Percentiles rank a stretch among this genome's conserved stretches.
These are phyloP conservation scores for Drosophila obscura DNA, from an alignment of 1,140 invertebrate genomes.

Conservation along the genomic window DNA sequence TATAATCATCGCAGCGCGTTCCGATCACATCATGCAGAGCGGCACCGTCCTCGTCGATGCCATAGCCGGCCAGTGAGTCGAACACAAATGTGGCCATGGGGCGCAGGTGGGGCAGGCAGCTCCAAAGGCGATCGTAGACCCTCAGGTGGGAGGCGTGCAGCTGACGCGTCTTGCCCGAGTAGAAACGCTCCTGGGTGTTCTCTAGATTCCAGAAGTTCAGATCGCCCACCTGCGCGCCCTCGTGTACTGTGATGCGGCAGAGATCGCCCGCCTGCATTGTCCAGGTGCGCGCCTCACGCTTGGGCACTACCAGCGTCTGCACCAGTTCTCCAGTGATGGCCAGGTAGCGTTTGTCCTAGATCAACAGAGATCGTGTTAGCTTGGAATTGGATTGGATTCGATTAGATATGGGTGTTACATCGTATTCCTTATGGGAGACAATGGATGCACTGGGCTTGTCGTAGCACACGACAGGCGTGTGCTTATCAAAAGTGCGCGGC, in stretches of 20 bases:
- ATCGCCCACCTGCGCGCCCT: slow-evolving; percentile 84
- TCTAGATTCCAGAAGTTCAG: slow-evolving; percentile 85
- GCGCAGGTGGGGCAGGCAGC: slow-evolving; percentile 84
- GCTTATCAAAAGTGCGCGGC: slow-evolving; percentile 59
- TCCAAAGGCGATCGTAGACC: slow-evolving; percentile 84
- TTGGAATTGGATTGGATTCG: neutral
- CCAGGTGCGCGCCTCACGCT: slow-evolving; percentile 83
- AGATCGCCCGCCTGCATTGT: slow-evolving; percentile 81
- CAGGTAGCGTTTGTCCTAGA: slow-evolving; percentile 64
- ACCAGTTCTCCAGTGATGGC: slow-evolving; percentile 73
- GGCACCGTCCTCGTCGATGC: slow-evolving; percentile 84
- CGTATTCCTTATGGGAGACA: slow-evolving; percentile 74
- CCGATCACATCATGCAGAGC: slow-evolving; percentile 84
- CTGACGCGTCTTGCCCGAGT: slow-evolving; percentile 85
- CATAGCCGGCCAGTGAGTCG: slow-evolving; percentile 83
- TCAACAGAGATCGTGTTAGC: neutral
- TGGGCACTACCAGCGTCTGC: slow-evolving; percentile 77
- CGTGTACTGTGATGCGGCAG: slow-evolving; percentile 81
- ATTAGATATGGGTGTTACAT: slow-evolving; percentile 41
- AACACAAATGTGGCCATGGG: slow-evolving; percentile 85
- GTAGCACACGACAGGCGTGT: slow-evolving; percentile 80
- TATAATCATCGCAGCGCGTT: slow-evolving; percentile 85
- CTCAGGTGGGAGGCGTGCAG: slow-evolving; percentile 84
- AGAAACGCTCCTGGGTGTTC: slow-evolving; percentile 84
- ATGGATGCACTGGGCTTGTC: slow-evolving; percentile 74